Evolutionary conservation across 2,113 vertebrate genomes (phyloP).

Genomic region (Martes martes): DNA sequence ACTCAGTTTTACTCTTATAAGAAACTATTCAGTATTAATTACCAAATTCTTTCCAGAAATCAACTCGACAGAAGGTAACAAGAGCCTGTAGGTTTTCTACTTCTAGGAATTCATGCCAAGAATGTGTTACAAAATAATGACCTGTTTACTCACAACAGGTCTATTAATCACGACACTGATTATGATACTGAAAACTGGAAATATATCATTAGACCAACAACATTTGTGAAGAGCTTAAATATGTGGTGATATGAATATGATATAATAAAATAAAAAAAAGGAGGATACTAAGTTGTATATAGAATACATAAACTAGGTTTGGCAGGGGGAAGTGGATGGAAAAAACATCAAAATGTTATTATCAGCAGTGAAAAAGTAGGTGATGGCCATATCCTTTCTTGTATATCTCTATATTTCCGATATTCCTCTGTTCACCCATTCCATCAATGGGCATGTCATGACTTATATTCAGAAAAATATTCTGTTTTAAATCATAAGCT

Average conservation of each 20-base stretch:
- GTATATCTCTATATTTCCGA: not conserved
- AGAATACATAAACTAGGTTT: not conserved
- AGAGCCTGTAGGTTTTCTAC: not conserved
- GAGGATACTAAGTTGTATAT: not conserved
- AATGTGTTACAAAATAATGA: not conserved
- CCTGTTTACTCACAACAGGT: not conserved
- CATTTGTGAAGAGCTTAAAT: not conserved
- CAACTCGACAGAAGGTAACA: not conserved
- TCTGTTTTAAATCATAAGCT: not conserved
- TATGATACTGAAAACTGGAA: not conserved
- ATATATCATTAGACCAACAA: not conserved
- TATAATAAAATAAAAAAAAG: not conserved
- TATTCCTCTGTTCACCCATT: not conserved
- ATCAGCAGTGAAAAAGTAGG: not conserved
- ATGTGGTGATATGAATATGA: not conserved
- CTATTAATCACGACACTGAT: not conserved
- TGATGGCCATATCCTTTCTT: not conserved
- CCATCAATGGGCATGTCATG: not conserved
- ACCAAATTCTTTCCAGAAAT: not conserved
- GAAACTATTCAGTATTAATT: not conserved
- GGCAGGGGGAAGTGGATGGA: not conserved
- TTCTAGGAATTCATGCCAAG: not conserved
- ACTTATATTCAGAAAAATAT: not conserved
- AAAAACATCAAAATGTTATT: not conserved
- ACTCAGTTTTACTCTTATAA: not conserved